These are phyloP conservation scores for Otis tarda DNA, from an alignment of 2,113 vertebrate genomes.

Conservation along the genomic window DNA sequence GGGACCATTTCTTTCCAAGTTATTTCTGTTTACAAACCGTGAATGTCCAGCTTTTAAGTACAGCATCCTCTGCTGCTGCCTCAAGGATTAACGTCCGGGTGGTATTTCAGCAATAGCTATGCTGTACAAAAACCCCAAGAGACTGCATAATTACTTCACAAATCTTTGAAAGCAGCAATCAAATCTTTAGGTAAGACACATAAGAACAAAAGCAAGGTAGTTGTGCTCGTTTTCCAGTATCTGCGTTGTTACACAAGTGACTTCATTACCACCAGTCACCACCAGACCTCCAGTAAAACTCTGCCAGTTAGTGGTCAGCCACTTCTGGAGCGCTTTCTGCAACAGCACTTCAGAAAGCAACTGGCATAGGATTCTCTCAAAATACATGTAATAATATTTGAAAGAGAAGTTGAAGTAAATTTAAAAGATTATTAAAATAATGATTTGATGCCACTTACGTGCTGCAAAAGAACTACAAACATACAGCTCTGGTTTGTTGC, in stretches of 20 bases:
- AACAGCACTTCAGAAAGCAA: not conserved
- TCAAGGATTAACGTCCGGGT: not conserved
- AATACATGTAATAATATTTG: not conserved
- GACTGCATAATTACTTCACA: not conserved
- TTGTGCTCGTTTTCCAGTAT: not conserved
- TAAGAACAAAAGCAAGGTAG: not conserved
- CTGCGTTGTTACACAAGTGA: not conserved
- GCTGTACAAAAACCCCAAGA: not conserved
- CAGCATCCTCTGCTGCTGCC: not conserved
- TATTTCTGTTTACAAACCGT: not conserved
- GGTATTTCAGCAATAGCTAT: not conserved
- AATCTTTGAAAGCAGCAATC: not conserved
- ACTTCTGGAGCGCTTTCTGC: too few relatives aligned
- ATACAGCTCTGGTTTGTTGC: not conserved
- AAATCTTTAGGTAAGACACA: not conserved
- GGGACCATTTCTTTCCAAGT: not conserved
- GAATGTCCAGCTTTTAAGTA: not conserved
- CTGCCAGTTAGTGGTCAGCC: not conserved
- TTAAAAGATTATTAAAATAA: not conserved
- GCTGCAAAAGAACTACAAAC: not conserved
- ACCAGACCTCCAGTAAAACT: constrained; percentile 56
- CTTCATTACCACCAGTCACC: constrained; percentile 45
- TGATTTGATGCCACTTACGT: not conserved
- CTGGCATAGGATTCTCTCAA: not conserved
- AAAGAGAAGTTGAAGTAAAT: not conserved